Conservation (phyloP, 2,113 vertebrate genomes). For the Bucco capensis region DNA sequence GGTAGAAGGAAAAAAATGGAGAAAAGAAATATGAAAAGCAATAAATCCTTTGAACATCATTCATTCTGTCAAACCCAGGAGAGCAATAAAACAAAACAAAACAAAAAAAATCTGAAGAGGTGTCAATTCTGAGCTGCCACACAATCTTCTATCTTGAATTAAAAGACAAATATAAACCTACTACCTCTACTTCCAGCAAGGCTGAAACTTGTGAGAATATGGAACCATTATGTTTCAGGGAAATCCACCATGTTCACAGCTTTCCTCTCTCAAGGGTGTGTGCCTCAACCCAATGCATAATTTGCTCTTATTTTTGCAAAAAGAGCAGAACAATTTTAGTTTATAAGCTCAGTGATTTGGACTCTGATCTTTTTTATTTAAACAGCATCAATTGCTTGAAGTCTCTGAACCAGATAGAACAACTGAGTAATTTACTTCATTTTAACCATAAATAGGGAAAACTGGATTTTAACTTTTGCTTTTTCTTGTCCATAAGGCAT, state of each 20-base stretch:
- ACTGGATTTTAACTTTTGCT: background rate
- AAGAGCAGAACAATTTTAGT: background rate
- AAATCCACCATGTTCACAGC: background rate
- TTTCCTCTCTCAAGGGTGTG: background rate
- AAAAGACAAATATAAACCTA: background rate
- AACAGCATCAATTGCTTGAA: background rate
- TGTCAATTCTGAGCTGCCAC: background rate
- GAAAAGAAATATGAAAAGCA: background rate
- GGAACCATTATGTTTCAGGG: background rate
- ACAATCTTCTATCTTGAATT: background rate
- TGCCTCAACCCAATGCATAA: background rate
- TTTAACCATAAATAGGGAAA: no score
- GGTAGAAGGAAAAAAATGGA: background rate
- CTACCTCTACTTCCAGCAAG: background rate
- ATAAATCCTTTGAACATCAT: background rate
- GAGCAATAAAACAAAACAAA: background rate
- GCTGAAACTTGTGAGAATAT: background rate
- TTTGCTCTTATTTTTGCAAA: background rate
- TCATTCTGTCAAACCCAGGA: background rate
- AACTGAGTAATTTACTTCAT: background rate
- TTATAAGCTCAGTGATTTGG: background rate
- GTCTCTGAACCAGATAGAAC: background rate
- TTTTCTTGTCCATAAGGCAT: background rate
- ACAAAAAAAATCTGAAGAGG: background rate
- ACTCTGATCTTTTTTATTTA: background rate